phyloP scores from a whole-genome alignment of 2,888 invertebrate genomes.

The Strigamia maritima region DNA sequence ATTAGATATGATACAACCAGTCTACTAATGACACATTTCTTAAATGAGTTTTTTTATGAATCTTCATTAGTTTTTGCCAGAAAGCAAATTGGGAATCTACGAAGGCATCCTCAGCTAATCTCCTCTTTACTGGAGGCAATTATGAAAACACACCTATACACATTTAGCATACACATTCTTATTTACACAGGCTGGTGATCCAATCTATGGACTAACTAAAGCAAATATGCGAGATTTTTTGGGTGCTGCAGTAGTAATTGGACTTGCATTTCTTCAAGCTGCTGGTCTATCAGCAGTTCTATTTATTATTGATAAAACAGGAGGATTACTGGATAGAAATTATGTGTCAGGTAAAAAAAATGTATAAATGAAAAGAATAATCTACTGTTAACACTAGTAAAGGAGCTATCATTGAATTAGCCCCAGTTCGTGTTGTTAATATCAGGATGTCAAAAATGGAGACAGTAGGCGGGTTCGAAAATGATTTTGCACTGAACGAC shows the following conservation, averaged over 20 bases:
- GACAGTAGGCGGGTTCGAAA: too few species aligned
- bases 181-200: background rate
- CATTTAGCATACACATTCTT: background rate
- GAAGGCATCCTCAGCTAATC: background rate
- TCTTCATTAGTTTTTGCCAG: background rate
- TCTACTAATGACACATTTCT: background rate
- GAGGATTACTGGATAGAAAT: background rate
- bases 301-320: background rate
- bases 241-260: background rate
- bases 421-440: too few species aligned
- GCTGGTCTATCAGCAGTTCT: background rate
- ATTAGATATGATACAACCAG: background rate
- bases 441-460: too few species aligned
- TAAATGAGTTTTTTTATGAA: background rate
- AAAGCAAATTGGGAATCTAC: background rate
- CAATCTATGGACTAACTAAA: background rate
- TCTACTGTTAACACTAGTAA: too few species aligned
- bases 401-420: too few species aligned
- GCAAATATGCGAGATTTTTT: background rate
- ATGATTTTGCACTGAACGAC: too few species aligned
- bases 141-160: background rate
- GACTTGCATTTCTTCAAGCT: background rate
- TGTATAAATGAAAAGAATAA: background rate
- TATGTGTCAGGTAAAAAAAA: background rate
- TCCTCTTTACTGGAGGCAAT: background rate